Base-by-base conservation (phyloP, 2,888 invertebrate species). In the Hermaeophaga mercurialis region DNA sequence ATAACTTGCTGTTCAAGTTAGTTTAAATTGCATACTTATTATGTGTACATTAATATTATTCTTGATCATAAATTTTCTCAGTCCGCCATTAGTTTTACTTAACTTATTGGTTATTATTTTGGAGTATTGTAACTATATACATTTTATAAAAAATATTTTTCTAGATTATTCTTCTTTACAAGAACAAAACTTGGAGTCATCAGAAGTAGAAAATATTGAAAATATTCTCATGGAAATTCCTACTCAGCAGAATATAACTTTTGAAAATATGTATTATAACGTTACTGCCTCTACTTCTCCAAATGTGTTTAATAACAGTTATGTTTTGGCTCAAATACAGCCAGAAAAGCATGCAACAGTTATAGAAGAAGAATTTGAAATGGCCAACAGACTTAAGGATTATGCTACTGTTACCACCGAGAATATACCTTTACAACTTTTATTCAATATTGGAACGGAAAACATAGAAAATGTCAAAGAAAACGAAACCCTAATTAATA, bases 401-500 rank as follows among this genome's bases (percentile, higher is more conserved):
- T 78, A 78, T 61, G 78, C 78, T 1, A 77, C 78, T 3, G 75
- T 78, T 9, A 75, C 74, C n/a, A 72, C 77, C 0, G 78, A 78
- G 65, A 74, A 76, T n/a, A 69, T 77, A 43, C 73, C 73, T 2
- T 73, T 75, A 3, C 77, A 78, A 54, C 64, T 77, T 28, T 73
- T 77, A 1, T 78, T 72, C 59, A 77, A 78, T 54, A 75, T 78
- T 34, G 78, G 78, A 3, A 76, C 73, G 0, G 77, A 78, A 59
- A 77, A 75, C 55, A 66, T 78, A 1, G 76, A 77, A 61, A 71
- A 75, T 53, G 74, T 73, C 59, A 75, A 73, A 44, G 74, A 73
- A 12, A 74, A 72, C 54, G 74, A 76, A 34, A 68, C 77, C 7
- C 70, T 77, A 52, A 66, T 69, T 18, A 75, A 77, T 56, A 70